phyloP scores from a whole-genome alignment of 2,113 vertebrate genomes.

The Hylia prasina region DNA sequence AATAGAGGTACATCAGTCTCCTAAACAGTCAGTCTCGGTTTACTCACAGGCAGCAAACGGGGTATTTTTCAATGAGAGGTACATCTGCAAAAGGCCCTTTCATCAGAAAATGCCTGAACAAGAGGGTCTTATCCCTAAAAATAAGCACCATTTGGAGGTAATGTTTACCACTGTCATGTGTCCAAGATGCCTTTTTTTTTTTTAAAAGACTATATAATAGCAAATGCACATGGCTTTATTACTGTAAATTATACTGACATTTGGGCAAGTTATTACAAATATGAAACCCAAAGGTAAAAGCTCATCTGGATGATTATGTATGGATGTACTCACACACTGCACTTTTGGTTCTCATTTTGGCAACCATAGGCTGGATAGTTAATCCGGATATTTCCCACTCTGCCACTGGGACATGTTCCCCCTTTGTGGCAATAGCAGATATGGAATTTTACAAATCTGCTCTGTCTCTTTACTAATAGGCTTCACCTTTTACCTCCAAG shows the following conservation, averaged over 20 bases:
- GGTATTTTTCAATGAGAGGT: not conserved
- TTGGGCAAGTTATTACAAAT: not conserved
- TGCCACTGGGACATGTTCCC: not conserved
- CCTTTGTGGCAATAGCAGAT: slow-evolving; percentile 5
- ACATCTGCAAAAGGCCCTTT: not conserved
- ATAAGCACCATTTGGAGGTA: not conserved
- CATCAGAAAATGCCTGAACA: not conserved
- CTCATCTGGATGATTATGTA: not conserved
- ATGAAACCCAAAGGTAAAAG: not conserved
- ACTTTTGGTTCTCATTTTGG: not conserved
- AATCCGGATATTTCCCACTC: not conserved
- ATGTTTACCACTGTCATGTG: not conserved
- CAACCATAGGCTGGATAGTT: not conserved
- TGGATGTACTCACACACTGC: not conserved
- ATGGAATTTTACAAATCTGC: slow-evolving; percentile 15
- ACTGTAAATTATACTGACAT: not conserved
- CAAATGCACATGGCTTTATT: not conserved
- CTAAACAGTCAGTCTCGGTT: not conserved
- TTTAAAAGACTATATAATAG: not conserved
- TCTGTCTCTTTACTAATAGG: slow-evolving; percentile 1
- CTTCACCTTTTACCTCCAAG: slow-evolving; percentile 44
- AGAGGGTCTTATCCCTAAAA: fast-evolving
- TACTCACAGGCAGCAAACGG: not conserved
- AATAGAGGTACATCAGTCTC: not conserved
- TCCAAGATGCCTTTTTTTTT: not conserved